Evolutionary conservation across 2,113 vertebrate genomes (phyloP).

Genomic region (Ovibos moschatus): DNA sequence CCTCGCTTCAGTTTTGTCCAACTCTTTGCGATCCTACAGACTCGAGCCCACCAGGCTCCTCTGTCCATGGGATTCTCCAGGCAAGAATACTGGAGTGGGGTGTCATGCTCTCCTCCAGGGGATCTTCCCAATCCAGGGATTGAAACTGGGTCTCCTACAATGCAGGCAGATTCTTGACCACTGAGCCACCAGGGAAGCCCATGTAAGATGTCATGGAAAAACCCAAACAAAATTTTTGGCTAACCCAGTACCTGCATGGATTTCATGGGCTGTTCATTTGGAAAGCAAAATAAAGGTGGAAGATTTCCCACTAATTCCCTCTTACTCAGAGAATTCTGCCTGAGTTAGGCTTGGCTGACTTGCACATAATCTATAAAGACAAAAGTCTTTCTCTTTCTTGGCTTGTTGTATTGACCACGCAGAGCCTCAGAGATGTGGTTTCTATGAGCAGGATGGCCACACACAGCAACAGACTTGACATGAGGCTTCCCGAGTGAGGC

Average conservation of each 20-base stretch:
- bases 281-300: background rate
- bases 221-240: background rate
- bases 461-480: accelerated
- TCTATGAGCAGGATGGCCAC: background rate
- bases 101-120: background rate
- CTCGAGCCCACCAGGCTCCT: background rate
- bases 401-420: too few species aligned
- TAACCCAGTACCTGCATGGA: background rate
- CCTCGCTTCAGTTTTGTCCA: background rate
- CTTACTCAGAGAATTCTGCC: background rate
- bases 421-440: background rate
- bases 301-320: background rate
- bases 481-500: background rate
- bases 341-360: background rate
- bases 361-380: background rate
- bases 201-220: background rate
- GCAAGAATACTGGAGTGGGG: background rate
- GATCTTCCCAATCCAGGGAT: background rate
- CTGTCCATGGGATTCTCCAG: background rate
- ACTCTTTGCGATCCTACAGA: background rate
- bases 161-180: background rate
- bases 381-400: background rate
- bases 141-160: background rate
- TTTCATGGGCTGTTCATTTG: background rate
- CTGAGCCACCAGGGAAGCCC: background rate